These are phyloP conservation scores for Chaetodon trifasciatus DNA, from an alignment of 2,797 vertebrate genomes.

Conservation along the genomic window DNA sequence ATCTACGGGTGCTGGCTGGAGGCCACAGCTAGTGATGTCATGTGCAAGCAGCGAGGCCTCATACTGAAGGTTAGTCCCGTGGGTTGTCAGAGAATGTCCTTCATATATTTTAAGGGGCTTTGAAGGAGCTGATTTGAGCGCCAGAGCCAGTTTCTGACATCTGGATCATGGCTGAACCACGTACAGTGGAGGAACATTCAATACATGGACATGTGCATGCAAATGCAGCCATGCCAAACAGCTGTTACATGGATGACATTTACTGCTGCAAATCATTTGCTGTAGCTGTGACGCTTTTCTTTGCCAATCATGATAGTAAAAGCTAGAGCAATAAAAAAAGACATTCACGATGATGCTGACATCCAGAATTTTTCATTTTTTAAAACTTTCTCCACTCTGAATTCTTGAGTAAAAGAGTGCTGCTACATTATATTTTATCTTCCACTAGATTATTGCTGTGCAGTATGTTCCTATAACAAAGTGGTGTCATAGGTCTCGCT, in stretches of 20 bases:
- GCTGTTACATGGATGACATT: constrained; percentile 73
- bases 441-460: neutral
- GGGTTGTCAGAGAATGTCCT: constrained; percentile 65
- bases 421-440: constrained; percentile 5
- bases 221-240: constrained; percentile 64
- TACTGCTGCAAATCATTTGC: constrained; percentile 61
- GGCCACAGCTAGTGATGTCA: constrained; percentile 74
- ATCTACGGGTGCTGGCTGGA: constrained; percentile 57
- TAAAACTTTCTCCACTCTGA: neutral
- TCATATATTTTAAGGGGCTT: constrained; percentile 63
- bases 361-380: neutral
- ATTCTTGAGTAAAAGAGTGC: neutral
- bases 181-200: constrained; percentile 34
- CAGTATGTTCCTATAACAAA: constrained; percentile 23
- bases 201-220: constrained; percentile 64
- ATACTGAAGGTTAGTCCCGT: constrained; percentile 62
- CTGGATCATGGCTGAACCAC: constrained; percentile 64
- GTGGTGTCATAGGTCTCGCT: constrained; percentile 51
- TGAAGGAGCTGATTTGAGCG: constrained; percentile 68
- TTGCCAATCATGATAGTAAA: constrained; percentile 51
- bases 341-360: constrained; percentile 24
- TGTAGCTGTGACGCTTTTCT: constrained; percentile 47
- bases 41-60: constrained; percentile 51
- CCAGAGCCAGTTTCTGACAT: constrained; percentile 68
- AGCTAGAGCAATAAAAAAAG: constrained; percentile 26